Percentiles rank a stretch among this genome's conserved stretches.
These are phyloP conservation scores for Patella depressa DNA, from an alignment of 2,888 invertebrate species.

Conservation along the genomic window DNA sequence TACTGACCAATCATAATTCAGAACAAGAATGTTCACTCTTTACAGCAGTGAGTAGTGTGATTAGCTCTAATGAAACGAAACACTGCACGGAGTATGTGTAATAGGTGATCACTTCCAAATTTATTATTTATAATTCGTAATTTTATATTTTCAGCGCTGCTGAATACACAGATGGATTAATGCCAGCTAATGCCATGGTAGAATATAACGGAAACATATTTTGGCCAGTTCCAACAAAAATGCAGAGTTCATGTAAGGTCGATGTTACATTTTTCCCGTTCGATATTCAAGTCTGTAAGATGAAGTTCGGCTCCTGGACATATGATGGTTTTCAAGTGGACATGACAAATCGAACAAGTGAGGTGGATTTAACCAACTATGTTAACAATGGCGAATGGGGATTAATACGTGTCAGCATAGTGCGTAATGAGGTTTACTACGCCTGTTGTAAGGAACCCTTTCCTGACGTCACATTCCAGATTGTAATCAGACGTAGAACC, in stretches of 20 bases:
- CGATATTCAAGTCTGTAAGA: slow-evolving; percentile 74
- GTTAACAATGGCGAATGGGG: slow-evolving; percentile 69
- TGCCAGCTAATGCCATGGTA: slow-evolving; percentile 76
- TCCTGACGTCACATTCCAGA: slow-evolving; percentile 71
- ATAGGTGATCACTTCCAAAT: too few species aligned
- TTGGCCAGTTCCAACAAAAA: slow-evolving; percentile 76
- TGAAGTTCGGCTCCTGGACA: slow-evolving; percentile 75
- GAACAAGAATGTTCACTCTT: too few species aligned
- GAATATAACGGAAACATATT: slow-evolving; percentile 74
- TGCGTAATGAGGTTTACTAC: slow-evolving; percentile 66
- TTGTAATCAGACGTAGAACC: slow-evolving; percentile 73
- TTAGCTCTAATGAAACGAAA: too few species aligned
- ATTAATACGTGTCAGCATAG: slow-evolving; percentile 55
- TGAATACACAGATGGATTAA: slow-evolving; percentile 75
- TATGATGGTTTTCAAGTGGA: slow-evolving; percentile 73
- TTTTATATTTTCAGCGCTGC: slow-evolving; percentile 72
- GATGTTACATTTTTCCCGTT: slow-evolving; percentile 76
- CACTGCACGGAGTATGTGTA: too few species aligned
- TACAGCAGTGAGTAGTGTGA: too few species aligned
- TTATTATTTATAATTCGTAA: too few species aligned
- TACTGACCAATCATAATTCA: too few species aligned
- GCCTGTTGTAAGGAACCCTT: slow-evolving; percentile 68
- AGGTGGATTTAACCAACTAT: slow-evolving; percentile 67
- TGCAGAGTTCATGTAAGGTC: slow-evolving; percentile 75
- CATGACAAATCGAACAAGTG: slow-evolving; percentile 29